Percentiles rank a stretch among this genome's conserved stretches.
These are phyloP conservation scores for Labeo catla DNA, from an alignment of 2,113 vertebrate species.

Conservation along the genomic window DNA sequence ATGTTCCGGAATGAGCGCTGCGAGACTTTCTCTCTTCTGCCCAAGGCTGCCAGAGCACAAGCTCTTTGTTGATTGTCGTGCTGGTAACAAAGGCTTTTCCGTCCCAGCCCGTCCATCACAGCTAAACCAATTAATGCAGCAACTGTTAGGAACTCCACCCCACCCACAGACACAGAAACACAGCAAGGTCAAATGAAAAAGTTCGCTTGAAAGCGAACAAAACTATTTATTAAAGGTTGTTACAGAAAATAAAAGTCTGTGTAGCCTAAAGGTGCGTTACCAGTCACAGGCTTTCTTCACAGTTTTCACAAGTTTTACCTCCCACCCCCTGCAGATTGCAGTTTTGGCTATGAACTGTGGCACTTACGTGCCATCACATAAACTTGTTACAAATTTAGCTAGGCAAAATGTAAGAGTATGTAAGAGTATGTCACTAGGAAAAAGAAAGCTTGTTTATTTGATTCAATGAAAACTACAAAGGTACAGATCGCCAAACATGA, in stretches of 20 bases:
- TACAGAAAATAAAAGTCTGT: slow-evolving; percentile 23
- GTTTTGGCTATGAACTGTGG: not conserved
- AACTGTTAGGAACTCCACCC: not conserved
- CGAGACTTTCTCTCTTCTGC: slow-evolving; percentile 59
- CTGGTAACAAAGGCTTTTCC: slow-evolving; percentile 65
- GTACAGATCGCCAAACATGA: not conserved
- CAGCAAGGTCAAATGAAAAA: slow-evolving; percentile 44
- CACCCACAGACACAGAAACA: not conserved
- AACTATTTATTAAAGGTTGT: slow-evolving; percentile 33
- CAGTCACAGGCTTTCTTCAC: not conserved
- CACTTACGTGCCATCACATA: not conserved
- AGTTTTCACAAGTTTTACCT: not conserved
- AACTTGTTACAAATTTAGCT: not conserved
- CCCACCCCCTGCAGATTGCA: not conserved
- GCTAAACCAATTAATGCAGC: slow-evolving; percentile 27
- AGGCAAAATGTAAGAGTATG: not conserved
- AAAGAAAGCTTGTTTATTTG: not conserved
- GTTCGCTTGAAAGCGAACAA: not conserved
- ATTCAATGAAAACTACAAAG: not conserved
- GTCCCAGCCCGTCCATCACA: slow-evolving; percentile 73
- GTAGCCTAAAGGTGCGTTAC: not conserved
- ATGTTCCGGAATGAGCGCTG: slow-evolving; percentile 65
- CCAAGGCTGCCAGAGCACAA: slow-evolving; percentile 59
- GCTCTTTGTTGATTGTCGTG: slow-evolving; percentile 65
- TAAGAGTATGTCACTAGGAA: not conserved